Percentiles rank a stretch among this genome's conserved stretches.
phyloP scores from a whole-genome alignment of 2,797 vertebrate species.

The Heliangelus exortis region DNA sequence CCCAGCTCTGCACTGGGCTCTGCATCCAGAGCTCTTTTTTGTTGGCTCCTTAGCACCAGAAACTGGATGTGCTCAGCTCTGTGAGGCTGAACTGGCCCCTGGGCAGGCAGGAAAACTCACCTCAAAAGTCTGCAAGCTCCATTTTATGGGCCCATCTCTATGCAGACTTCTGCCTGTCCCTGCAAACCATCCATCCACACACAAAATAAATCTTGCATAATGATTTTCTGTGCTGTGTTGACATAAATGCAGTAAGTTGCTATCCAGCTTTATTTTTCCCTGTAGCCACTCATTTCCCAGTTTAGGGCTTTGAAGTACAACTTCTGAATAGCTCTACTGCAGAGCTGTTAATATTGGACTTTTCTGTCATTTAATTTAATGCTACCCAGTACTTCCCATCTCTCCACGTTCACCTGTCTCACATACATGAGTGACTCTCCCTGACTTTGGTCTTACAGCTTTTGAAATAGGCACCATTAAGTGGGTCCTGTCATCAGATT shows the following conservation, averaged over 20 bases:
- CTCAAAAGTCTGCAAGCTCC: background rate
- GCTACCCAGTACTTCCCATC: background rate
- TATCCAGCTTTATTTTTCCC: background rate
- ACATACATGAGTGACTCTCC: background rate
- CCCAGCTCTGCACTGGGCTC: background rate
- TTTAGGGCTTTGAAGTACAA: background rate
- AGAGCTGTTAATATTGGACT: slow-evolving; percentile 2
- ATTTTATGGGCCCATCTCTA: background rate
- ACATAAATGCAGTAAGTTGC: background rate
- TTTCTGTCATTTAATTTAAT: slow-evolving; percentile 31
- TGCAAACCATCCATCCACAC: background rate
- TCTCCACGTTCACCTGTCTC: background rate
- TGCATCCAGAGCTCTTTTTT: no score
- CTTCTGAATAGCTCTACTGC: background rate
- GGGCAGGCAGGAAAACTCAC: background rate
- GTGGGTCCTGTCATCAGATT: slow-evolving; percentile 26
- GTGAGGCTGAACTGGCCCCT: background rate
- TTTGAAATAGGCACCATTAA: slow-evolving; percentile 62
- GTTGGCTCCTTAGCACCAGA: background rate
- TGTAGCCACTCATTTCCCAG: background rate
- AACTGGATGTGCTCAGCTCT: accelerated
- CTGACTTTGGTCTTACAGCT: background rate
- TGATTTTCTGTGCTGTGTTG: background rate
- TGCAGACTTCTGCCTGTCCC: background rate
- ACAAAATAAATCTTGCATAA: background rate